Conservation (phyloP, 2,113 vertebrate species). For the Laticauda colubrina region DNA sequence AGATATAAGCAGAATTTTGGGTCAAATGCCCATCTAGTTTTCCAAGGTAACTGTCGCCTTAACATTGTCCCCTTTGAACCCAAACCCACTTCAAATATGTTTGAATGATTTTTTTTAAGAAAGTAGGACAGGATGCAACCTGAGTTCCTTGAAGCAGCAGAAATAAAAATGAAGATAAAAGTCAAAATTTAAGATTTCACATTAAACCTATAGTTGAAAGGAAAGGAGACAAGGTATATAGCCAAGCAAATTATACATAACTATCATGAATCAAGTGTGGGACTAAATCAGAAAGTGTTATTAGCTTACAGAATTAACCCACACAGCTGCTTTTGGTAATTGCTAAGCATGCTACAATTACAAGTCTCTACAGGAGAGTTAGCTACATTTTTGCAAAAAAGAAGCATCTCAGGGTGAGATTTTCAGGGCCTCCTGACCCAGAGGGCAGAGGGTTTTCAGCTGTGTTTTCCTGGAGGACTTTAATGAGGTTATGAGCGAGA, state of each 20-base stretch:
- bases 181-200: not conserved
- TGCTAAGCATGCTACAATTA: not conserved
- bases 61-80: not conserved
- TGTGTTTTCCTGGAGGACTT: constrained; percentile 16
- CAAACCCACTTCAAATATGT: not conserved
- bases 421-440: constrained; percentile 13
- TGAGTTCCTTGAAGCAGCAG: not conserved
- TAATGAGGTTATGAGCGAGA: constrained; percentile 21
- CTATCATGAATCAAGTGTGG: not conserved
- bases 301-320: not conserved
- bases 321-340: not conserved
- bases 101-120: not conserved
- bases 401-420: not conserved
- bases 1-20: not conserved
- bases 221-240: not conserved
- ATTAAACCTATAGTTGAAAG: not conserved
- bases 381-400: not conserved
- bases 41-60: not conserved
- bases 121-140: not conserved
- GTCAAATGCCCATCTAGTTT: not conserved
- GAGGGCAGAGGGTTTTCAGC: constrained; percentile 2
- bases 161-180: not conserved
- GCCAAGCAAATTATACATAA: not conserved
- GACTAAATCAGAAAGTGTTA: not conserved
- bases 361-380: not conserved